Base-by-base conservation (phyloP, 2,113 vertebrate species). In the Pipa parva region DNA sequence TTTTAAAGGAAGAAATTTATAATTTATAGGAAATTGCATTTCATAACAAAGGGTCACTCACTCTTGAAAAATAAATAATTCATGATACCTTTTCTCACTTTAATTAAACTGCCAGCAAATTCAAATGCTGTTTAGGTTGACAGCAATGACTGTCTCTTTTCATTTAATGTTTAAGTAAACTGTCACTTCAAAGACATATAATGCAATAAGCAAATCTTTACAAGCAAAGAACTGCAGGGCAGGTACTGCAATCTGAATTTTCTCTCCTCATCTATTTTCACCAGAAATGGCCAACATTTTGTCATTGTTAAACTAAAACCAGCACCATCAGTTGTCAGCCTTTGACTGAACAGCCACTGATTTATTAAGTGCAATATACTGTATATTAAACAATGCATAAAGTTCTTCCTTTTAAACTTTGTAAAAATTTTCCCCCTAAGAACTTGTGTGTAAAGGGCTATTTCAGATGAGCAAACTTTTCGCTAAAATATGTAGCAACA, bases 181-280 rank as follows among this genome's bases (percentile, higher is more conserved):
- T 50, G 48, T 22, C 18, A 50, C 48, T 50, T 50, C 20, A 50
- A 21, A 50, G 21, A 50, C 20, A 50, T 18, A 50, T 50, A 50
- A 22, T 50, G 48, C 12, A 12, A 22, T 50, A 50, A 22, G 48
- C 20, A 50, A 50, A 50, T 21, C 18, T 22, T 50, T 10, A 9
- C 18, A 18, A 20, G n/a, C n/a, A 50, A 21, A 22, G 20, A 50
- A 20, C 48, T 21, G 20, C 18, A 50, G 48, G 48, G 48, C 18
- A 50, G 21, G n/a, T 21, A 50, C 42, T 15, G 42, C 15, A 12
- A 46, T 46, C n/a, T n/a, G n/a, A n/a, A n/a, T n/a, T n/a, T n/a
- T n/a, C n/a, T n/a, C n/a, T n/a, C n/a, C n/a, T n/a, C n/a, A n/a
- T n/a, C n/a, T n/a, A n/a, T n/a, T n/a, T n/a, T n/a, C n/a, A n/a